Base-by-base conservation (phyloP, 2,113 vertebrate species). In the Epinephelus cyanopodus region DNA sequence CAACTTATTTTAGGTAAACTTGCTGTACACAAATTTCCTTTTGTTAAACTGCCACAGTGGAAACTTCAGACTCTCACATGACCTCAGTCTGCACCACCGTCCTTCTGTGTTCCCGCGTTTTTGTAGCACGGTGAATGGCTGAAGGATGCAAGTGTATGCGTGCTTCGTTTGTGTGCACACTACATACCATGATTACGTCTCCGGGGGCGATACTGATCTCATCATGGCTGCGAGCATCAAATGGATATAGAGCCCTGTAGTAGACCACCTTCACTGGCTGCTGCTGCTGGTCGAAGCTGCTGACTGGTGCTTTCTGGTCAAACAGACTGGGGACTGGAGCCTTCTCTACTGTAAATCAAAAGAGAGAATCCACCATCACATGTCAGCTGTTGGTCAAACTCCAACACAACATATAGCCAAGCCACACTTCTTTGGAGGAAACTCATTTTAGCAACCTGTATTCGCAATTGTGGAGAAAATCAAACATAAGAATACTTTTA, bases 131-230 rank as follows among this genome's bases (percentile, higher is more conserved):
- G 50, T 29, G 17, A 42, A 52, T 12, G 6, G 18, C n/a, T 13
- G 8, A 33, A n/a, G 23, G 25, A 63, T 11, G n/a, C 25, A 2
- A 15, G 7, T 48, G 52, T 39, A 1, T 8, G 2, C 1, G 25
- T 6, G 4, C 23, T 25, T 15, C 10, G 23, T 25, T 14, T 53
- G 62, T 57, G 13, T 54, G 14, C 1, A n/a, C 10, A 8, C 17
- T 78, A 82, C 97, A 93, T 95, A 99, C 98, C 97, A 99, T 98
- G 81, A 99, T 97, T 2, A 99, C 96, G 69, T 99, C 98, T 57
- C 98, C 98, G 0, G 98, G 98, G 54, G 97, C 94, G 86, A 99
- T 99, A 15, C 95, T 97, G 95, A 99, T 98, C 92, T 99, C 98
- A 64, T 99, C 98, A 0, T 98, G 98, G 91, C 98, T 99, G 87